These are phyloP conservation scores for Mareca strepera DNA, from an alignment of 2,797 vertebrate genomes.

Conservation along the genomic window DNA sequence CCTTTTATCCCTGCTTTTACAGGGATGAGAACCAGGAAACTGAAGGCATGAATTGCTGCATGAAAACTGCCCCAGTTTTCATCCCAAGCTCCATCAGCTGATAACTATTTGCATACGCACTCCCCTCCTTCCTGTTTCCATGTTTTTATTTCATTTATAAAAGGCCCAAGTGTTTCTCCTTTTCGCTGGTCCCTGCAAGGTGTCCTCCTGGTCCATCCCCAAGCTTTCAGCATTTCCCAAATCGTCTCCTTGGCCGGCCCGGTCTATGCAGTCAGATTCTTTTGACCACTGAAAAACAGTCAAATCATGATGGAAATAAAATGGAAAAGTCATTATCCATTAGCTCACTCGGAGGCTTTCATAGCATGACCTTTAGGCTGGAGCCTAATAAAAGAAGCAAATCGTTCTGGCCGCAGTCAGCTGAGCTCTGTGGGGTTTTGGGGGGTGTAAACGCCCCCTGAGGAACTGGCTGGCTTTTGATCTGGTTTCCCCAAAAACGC, in stretches of 20 bases:
- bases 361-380: not conserved
- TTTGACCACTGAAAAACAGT: not conserved
- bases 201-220: not conserved
- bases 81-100: not conserved
- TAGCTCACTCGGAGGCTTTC: not conserved
- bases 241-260: not conserved
- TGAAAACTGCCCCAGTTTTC: not conserved
- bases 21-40: not conserved
- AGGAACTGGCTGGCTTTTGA: not conserved
- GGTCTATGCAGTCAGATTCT: not conserved
- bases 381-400: not conserved
- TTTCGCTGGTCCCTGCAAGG: not conserved
- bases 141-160: not conserved
- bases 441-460: not conserved
- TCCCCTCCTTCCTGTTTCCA: not conserved
- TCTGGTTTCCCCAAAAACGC: not conserved
- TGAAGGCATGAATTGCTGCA: not conserved
- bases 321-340: not conserved
- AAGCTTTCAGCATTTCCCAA: not conserved
- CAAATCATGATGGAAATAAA: not conserved
- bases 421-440: not conserved
- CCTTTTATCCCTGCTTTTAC: not conserved
- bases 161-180: not conserved
- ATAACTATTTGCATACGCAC: not conserved
- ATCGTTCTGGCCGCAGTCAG: not conserved